Evolutionary conservation across 2,113 vertebrate species (phyloP), one percentile per base, ranked within the genome.

Genomic region (Pelobates fuscus): DNA sequence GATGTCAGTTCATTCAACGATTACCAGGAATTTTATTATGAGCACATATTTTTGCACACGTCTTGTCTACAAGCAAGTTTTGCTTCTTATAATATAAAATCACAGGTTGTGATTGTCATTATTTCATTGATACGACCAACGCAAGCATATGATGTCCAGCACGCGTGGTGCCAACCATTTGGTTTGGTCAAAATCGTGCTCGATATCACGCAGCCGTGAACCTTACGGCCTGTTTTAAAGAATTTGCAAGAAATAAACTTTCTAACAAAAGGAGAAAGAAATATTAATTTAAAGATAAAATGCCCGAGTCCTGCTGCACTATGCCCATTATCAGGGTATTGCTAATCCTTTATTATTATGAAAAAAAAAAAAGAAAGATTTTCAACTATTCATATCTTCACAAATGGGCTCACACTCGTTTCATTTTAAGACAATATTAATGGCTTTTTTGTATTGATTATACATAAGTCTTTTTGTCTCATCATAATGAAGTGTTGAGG

Each of bases 401-500:
- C 79, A 84, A 83, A 85, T 83, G 81, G 2, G 59, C 84, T 84
- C 32, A 24, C 25, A 20, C 70, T 44, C 57, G 2, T 32, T 52
- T 88, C 82, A 87, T 87, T 86, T 68, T 79, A 82, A 85, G 88
- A 88, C 86, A 89, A 89, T 89, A 90, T 92, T 89, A 91, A 93
- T 93, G 91, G 93, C 93, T 94, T 91, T 81, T 88, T 87, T 86
- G 80, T 93, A 96, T 96, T 91, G 95, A 96, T 95, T 94, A 89
- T 81, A 91, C 92, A 93, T 95, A 93, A 93, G 92, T 93, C 92
- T 94, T 89, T 93, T 93, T 92, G 93, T 93, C 92, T 90, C 88
- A 88, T 90, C 91, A 91, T 94, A 94, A 95, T 95, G 93, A 92
- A 93, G 94, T 92, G 93, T 92, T 91, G 88, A 90, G 91, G 90